Base-by-base conservation (phyloP, 2,888 invertebrate genomes). In the Cerastoderma edule region DNA sequence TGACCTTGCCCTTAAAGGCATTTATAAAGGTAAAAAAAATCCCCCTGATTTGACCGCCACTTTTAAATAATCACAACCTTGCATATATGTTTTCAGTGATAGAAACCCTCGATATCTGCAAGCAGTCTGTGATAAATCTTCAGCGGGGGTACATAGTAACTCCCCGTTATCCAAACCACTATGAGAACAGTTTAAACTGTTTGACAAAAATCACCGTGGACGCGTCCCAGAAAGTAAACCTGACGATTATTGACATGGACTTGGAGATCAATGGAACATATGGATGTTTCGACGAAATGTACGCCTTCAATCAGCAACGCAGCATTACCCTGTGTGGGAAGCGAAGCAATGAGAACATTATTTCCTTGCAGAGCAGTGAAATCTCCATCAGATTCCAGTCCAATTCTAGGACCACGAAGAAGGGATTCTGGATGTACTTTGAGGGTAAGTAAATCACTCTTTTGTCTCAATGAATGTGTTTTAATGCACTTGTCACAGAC, bases 391-490 rank as follows among this genome's bases (percentile, higher is more conserved):
- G 78, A 56, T 86, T 90, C 53, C 80, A 80, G 32, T 80, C 87
- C 6, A 73, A 84, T 24, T 64, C 33, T 4, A 78, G 67, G n/a
- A 76, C 65, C 5, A 81, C 71, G 28, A 86, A 86, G 69, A 90
- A 90, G 68, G 91, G 91, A 50, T 90, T 91, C 84, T 91, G 91
- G 91, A 79, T 91, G 19, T 90, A 89, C 75, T 91, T 88, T 80
- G 90, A 91, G 88, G 91, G 91, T 91, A 83, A 50, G 79, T 32
- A 56, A n/a, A n/a, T n/a, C n/a, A n/a, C n/a, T n/a, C n/a, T n/a
- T n/a, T n/a, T n/a, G n/a, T n/a, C n/a, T n/a, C n/a, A n/a, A n/a
- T n/a, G n/a, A n/a, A n/a, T n/a, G n/a, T n/a, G n/a, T n/a, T n/a
- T n/a, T n/a, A n/a, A n/a, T n/a, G n/a, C n/a, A n/a, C n/a, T n/a